A percentile compares a stretch with the other conserved stretches of the same genome.
These are phyloP conservation scores for Drosophila anceps DNA, from an alignment of 2,888 invertebrate genomes.

Conservation along the genomic window DNA sequence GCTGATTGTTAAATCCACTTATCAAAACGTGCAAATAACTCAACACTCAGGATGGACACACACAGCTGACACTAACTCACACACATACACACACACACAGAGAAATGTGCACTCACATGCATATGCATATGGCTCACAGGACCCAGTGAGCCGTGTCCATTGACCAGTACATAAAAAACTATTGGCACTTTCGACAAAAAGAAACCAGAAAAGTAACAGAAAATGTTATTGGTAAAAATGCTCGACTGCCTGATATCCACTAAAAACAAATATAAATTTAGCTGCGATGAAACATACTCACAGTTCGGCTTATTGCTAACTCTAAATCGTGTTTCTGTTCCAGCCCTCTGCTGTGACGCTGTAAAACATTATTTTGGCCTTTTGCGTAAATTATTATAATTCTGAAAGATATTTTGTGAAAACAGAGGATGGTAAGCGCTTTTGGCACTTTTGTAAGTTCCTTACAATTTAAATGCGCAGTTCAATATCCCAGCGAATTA, in stretches of 20 bases:
- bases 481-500: too few species aligned
- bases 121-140: slow-evolving; percentile 42
- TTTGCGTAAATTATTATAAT: too few species aligned
- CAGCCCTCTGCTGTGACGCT: too few species aligned
- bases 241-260: slow-evolving; percentile 3
- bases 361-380: too few species aligned
- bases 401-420: too few species aligned
- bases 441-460: too few species aligned
- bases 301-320: not conserved
- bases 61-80: slow-evolving; percentile 29
- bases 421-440: too few species aligned
- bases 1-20: slow-evolving; percentile 73
- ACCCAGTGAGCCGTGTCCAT: slow-evolving; percentile 60
- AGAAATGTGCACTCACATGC: slow-evolving; percentile 6
- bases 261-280: not conserved
- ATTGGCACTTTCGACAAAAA: slow-evolving; percentile 33
- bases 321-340: not conserved
- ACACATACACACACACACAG: slow-evolving; percentile 4
- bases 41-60: slow-evolving; percentile 58
- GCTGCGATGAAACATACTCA: not conserved
- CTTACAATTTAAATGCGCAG: too few species aligned
- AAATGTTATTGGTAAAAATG: not conserved
- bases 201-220: slow-evolving; percentile 6
- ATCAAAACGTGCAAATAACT: slow-evolving; percentile 80
- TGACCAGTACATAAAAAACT: slow-evolving; percentile 53